Percentiles rank a stretch among this genome's conserved stretches.
Evolutionary conservation across 2,888 invertebrate species (phyloP).

Genomic region (Limnephilus marmoratus): DNA sequence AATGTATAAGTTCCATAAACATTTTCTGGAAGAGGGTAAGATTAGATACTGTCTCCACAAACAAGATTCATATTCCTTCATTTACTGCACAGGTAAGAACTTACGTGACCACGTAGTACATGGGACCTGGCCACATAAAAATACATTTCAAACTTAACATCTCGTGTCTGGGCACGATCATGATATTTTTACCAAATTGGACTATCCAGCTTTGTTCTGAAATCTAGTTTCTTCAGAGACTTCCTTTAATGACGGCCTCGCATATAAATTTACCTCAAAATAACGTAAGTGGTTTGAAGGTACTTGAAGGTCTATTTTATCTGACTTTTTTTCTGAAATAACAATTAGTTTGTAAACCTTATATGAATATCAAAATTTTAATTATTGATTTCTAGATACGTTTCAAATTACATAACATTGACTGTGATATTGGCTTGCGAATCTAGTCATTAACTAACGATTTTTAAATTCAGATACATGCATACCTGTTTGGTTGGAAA

Average conservation of each 20-base stretch:
- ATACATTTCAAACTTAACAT: neutral
- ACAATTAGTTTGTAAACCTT: neutral
- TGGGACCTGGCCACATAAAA: neutral
- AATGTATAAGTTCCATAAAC: neutral
- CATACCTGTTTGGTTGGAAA: too few species aligned
- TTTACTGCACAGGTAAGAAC: neutral
- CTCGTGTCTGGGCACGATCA: neutral
- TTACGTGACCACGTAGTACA: neutral
- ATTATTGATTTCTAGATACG: too few species aligned
- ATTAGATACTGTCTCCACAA: neutral
- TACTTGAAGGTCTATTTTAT: too few species aligned
- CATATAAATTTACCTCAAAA: neutral
- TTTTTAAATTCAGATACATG: too few species aligned
- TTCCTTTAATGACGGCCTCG: neutral
- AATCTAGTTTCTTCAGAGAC: neutral
- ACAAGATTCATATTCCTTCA: neutral
- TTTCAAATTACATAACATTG: too few species aligned
- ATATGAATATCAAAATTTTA: neutral
- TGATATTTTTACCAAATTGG: neutral
- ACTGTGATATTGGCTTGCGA: too few species aligned
- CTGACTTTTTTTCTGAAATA: too few species aligned
- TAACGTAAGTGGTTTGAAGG: neutral
- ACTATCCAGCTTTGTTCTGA: neutral
- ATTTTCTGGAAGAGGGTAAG: neutral
- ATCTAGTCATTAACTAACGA: too few species aligned